Evolutionary conservation across 2,113 vertebrate species (phyloP).

Genomic region (Mastomys natalensis): DNA sequence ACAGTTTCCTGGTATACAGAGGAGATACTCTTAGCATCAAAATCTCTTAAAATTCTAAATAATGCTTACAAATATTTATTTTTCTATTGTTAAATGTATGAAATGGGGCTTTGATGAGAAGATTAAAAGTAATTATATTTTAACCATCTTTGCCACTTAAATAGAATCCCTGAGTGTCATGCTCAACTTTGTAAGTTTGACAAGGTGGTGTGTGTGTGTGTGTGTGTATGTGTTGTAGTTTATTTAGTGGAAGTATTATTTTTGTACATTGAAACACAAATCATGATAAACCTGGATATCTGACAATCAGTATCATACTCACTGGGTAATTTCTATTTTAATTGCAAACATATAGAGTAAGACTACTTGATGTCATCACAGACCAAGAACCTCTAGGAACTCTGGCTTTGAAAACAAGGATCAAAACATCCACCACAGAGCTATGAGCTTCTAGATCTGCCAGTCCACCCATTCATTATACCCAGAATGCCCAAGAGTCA

Average conservation of each 20-base stretch:
- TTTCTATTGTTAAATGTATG: not conserved
- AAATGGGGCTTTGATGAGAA: not conserved
- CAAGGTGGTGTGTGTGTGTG: not conserved
- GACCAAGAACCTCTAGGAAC: not conserved
- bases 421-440: not conserved
- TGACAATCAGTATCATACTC: not conserved
- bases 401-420: not conserved
- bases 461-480: not conserved
- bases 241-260: conserved; percentile 26
- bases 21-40: not conserved
- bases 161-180: not conserved
- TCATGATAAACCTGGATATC: not conserved
- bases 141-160: not conserved
- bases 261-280: not conserved
- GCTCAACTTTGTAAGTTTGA: not conserved
- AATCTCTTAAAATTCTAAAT: not conserved
- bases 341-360: conserved; percentile 17
- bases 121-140: not conserved
- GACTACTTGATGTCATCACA: not conserved
- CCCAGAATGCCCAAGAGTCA: too few relatives aligned
- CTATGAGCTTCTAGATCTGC: not conserved
- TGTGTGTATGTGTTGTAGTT: not conserved
- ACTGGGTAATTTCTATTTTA: not conserved
- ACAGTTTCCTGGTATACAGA: not conserved
- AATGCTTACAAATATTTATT: not conserved